Evolutionary conservation across 2,888 invertebrate genomes (phyloP).

Genomic region (Tipula unca): DNA sequence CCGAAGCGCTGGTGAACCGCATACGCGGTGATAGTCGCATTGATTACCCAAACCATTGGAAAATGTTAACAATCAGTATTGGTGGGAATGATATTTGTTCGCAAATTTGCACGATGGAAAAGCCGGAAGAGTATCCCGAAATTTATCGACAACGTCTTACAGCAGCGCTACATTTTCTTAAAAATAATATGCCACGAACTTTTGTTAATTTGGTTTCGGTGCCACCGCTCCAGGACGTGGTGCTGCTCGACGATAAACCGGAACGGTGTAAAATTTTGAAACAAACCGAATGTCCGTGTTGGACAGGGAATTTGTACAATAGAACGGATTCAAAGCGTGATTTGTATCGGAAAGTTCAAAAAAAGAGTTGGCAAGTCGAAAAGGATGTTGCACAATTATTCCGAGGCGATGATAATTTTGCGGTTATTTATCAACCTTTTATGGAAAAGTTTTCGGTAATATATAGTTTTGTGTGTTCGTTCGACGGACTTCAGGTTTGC

Average conservation of each 20-base stretch:
- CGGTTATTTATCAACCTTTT: constrained; percentile 47
- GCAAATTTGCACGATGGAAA: constrained; percentile 42
- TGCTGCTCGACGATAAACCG: constrained; percentile 19
- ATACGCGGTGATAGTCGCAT: constrained; percentile 44
- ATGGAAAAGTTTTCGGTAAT: constrained; percentile 27
- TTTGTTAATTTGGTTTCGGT: constrained; percentile 44
- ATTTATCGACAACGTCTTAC: constrained; percentile 41
- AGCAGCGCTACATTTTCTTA: constrained; percentile 40
- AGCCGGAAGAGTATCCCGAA: constrained; percentile 36
- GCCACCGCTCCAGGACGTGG: constrained; percentile 29
- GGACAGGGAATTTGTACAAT: constrained; percentile 28
- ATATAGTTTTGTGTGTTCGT: background rate
- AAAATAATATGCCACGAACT: constrained; percentile 47
- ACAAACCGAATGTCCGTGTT: constrained; percentile 27
- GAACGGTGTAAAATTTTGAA: constrained; percentile 21
- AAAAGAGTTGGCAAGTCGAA: background rate
- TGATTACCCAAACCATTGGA: constrained; percentile 46
- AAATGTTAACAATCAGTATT: constrained; percentile 56
- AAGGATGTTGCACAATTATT: background rate
- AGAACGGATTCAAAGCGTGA: constrained; percentile 26
- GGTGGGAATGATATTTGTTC: constrained; percentile 49
- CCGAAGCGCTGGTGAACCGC: constrained; percentile 42
- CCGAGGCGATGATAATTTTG: constrained; percentile 42
- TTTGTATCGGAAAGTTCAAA: background rate
- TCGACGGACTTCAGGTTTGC: background rate